Evolutionary conservation across 2,113 vertebrate species (phyloP), one percentile per base, ranked within the genome.

Genomic region (Etheostoma spectabile): DNA sequence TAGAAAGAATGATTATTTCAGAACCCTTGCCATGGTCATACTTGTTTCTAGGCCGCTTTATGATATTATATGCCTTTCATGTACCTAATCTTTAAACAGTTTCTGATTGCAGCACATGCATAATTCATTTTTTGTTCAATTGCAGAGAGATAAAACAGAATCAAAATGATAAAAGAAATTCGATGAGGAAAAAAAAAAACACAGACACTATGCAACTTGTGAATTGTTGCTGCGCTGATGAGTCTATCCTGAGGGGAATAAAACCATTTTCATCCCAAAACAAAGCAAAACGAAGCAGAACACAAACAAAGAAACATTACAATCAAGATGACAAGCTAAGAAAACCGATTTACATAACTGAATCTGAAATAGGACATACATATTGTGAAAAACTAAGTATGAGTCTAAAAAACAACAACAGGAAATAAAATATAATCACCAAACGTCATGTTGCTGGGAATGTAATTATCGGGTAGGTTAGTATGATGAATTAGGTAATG

Each of bases 331-430:
- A 56, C 59, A 77, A 79, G 53, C 77, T 52, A 49, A 13, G 11
- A 52, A 70, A 63, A 69, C 49, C n/a, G 15, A 81, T 90, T 83
- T 73, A 62, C 74, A 81, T 80, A 77, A 87, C 10, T 80, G 55
- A 71, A 80, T 77, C 24, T 57, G 51, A 81, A 86, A 83, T 30
- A 57, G 15, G 2, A 42, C 64, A 59, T 42, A 75, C 69, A 33
- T 64, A 80, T 72, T 78, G 55, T 60, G 48, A 64, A 65, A 77
- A 56, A 49, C 38, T 61, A 3, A 27, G 16, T 72, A 19, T 10
- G 56, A 30, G 42, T 75, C 22, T 21, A 27, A 72, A 57, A 67
- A 35, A 73, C n/a, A 8, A 64, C 56, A 86, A 12, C 21, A 68
- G 61, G 51, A 59, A 55, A 62, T 21, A n/a, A 66, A 24, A 80